Base-by-base conservation (phyloP, 2,113 vertebrate genomes). In the Spea multiplicata region DNA sequence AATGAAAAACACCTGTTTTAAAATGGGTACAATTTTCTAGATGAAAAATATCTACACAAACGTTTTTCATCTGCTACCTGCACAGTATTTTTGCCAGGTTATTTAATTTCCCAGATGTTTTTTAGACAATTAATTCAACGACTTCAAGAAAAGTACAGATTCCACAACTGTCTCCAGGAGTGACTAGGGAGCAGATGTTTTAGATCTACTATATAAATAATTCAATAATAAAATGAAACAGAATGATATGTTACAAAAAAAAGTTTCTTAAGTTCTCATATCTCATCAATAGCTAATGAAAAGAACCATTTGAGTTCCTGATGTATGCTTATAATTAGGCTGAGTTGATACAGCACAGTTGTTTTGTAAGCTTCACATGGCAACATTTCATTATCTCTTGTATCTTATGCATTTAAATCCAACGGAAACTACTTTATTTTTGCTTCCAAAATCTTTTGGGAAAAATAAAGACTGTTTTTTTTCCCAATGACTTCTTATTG, bases 91-190 rank as follows among this genome's bases (percentile, higher is more conserved):
- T 71, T 74, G 78, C 71, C 78, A 74, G 78, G 78, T 80, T 80
- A 80, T 80, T 80, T 80, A 73, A 80, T 80, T 80, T 80, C 71
- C 78, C 78, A 80, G 78, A 80, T 80, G 78, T 80, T 80, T 80
- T 30, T 80, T 59, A 73, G 71, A 80, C 71, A 80, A 80, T 80
- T 80, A 80, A 71, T 72, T 74, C 71, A 74, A 74, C 12, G 71
- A 80, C 78, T 80, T 80, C 78, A 73, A 74, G 78, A 74, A 80
- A 73, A 74, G 64, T 47, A 80, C 71, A 74, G 62, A 80, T 80
- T 80, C 78, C 62, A 72, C 77, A 68, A 80, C 65, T 80, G 78
- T 80, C 78, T 80, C 78, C 78, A 74, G 17, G 49, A 80, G 71
- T 80, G 78, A 68, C 71, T 80, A 44, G 47, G 45, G 66, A 80